A percentile compares a stretch with the other conserved stretches of the same genome.
Evolutionary conservation across 37 sponge, comb jelly and placozoan species (phyloP).

Genomic region (Lycopodina hypogea): DNA sequence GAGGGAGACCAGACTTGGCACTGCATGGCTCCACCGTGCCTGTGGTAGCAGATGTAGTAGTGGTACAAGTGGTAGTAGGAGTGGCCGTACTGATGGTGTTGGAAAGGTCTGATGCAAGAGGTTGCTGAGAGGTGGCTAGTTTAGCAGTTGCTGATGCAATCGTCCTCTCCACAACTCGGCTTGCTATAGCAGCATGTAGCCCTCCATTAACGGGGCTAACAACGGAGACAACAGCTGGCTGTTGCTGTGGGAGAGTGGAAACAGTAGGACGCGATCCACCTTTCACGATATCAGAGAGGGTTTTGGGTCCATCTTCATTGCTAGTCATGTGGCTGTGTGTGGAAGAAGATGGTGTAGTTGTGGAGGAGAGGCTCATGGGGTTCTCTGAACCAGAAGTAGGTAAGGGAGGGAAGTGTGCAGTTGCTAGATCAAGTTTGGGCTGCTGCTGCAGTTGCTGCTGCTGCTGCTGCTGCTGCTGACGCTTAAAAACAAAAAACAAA

Average conservation of each 20-base stretch:
- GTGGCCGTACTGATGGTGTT: not conserved
- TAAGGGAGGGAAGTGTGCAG: constrained; percentile 62
- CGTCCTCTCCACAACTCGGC: not conserved
- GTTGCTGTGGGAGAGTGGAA: not conserved
- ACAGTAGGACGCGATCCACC: constrained; percentile 5
- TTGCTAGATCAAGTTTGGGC: constrained; percentile 50
- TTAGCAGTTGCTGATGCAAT: constrained; percentile 2
- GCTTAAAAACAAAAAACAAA: not conserved
- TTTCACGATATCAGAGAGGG: constrained; percentile 49
- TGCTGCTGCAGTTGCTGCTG: constrained; percentile 37
- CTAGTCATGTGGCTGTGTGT: constrained; percentile 4
- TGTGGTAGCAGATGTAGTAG: not conserved
- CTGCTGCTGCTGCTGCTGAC: constrained; percentile 1
- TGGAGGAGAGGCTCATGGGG: not conserved
- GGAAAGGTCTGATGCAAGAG: not conserved
- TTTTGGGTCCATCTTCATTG: constrained; percentile 22
- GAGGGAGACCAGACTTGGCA: too few species aligned
- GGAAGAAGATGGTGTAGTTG: constrained; percentile 22
- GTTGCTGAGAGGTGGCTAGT: not conserved
- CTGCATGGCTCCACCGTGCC: not conserved
- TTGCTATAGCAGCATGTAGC: not conserved
- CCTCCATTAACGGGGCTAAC: not conserved
- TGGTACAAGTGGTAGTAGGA: not conserved
- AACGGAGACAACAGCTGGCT: not conserved
- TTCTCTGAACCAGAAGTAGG: constrained; percentile 18